Evolutionary conservation across 2,888 invertebrate species (phyloP).

Genomic region (Pyrocoelia pectoralis): DNA sequence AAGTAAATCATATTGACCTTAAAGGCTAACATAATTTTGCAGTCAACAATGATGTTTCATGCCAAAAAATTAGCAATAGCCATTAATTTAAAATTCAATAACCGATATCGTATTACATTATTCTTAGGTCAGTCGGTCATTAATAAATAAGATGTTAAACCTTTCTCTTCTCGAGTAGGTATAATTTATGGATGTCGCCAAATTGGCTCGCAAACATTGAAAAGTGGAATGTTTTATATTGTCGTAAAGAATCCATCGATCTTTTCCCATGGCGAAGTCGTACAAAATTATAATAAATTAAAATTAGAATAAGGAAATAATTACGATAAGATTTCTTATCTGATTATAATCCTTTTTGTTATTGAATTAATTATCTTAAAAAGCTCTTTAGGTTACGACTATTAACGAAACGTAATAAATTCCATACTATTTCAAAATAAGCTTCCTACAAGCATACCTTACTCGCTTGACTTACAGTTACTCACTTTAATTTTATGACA

Average conservation of each 20-base stretch:
- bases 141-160: not conserved
- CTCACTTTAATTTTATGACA: conserved; percentile 29
- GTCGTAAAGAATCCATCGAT: too few relatives aligned
- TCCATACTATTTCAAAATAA: conserved; percentile 16
- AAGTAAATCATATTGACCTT: too few relatives aligned
- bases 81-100: not conserved
- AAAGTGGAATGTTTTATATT: too few relatives aligned
- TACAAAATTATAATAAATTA: not conserved
- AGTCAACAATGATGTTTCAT: too few relatives aligned
- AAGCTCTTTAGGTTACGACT: conserved; percentile 19
- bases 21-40: too few relatives aligned
- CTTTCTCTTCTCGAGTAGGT: not conserved
- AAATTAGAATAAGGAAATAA: not conserved
- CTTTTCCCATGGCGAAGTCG: not conserved
- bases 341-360: conserved; percentile 6
- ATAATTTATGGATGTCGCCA: not conserved
- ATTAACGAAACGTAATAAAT: conserved; percentile 22
- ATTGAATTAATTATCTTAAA: conserved; percentile 21
- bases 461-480: not conserved
- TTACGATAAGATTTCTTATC: conserved; percentile 1
- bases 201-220: not conserved
- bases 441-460: conserved; percentile 17
- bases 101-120: not conserved
- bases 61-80: not conserved
- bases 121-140: not conserved